These are phyloP conservation scores for Eubasilissa regina DNA, from an alignment of 1,140 invertebrate genomes.

Conservation along the genomic window DNA sequence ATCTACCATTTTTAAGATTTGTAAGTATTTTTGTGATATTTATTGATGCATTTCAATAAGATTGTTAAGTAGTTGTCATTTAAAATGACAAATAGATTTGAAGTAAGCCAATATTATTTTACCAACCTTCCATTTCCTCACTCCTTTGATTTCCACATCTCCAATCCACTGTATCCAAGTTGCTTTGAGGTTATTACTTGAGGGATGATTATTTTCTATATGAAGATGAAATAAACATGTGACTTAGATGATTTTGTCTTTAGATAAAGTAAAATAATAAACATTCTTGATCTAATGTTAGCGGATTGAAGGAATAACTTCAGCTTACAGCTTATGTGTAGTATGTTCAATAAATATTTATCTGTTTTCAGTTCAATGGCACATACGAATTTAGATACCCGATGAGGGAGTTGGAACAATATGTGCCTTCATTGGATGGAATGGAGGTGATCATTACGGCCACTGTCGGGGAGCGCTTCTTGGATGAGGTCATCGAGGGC, in stretches of 20 bases:
- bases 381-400: constrained; percentile 89
- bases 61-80: neutral
- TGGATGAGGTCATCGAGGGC: constrained; percentile 89
- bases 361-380: constrained; percentile 84
- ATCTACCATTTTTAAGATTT: constrained; percentile 79
- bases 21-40: constrained; percentile 69
- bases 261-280: too few species aligned
- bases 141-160: too few species aligned
- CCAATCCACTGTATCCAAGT: too few species aligned
- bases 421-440: constrained; percentile 79
- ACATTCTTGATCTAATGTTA: too few species aligned
- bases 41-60: constrained; percentile 17
- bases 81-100: neutral
- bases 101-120: too few species aligned
- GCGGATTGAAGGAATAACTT: too few species aligned
- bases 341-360: constrained; percentile 17
- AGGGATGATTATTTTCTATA: too few species aligned
- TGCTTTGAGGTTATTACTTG: too few species aligned
- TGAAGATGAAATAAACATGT: too few species aligned
- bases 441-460: constrained; percentile 91
- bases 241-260: too few species aligned
- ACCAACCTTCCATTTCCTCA: too few species aligned
- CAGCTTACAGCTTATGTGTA: too few species aligned
- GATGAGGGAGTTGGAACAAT: constrained; percentile 82
- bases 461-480: constrained; percentile 90